Conservation (phyloP, 1,140 invertebrate genomes). For the Dinothrombium tinctorium region DNA sequence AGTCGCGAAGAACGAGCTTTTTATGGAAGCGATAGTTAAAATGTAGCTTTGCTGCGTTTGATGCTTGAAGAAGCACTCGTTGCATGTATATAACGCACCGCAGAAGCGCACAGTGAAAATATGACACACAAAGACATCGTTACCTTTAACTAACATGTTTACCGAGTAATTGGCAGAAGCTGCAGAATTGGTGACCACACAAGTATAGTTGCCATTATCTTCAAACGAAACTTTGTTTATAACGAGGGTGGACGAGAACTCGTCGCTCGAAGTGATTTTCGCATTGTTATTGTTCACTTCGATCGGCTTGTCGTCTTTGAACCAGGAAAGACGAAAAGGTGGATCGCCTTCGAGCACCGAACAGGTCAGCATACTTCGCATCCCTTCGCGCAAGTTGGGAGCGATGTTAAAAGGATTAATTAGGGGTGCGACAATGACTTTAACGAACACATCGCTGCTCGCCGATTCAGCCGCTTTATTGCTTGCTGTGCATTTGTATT, state of each 20-base stretch:
- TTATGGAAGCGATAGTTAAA: too few species aligned
- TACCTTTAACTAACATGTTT: slow-evolving; percentile 28
- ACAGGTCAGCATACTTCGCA: slow-evolving; percentile 28
- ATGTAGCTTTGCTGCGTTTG: too few species aligned
- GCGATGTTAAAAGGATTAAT: slow-evolving; percentile 33
- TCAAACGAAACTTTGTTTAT: slow-evolving; percentile 21
- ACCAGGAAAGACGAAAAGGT: slow-evolving; percentile 26
- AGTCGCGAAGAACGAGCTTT: too few species aligned
- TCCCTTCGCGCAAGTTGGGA: slow-evolving; percentile 31
- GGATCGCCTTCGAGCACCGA: slow-evolving; percentile 22
- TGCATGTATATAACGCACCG: too few species aligned
- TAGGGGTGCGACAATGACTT: slow-evolving; percentile 53
- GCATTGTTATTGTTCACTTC: slow-evolving; percentile 7
- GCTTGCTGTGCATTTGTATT: slow-evolving; percentile 22
- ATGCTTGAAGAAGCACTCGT: too few species aligned
- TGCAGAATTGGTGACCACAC: slow-evolving; percentile 27
- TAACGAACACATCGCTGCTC: slow-evolving; percentile 59
- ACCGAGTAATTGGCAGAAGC: slow-evolving; percentile 25
- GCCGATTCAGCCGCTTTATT: slow-evolving; percentile 71
- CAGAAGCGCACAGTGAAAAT: neutral
- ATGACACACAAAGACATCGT: too few species aligned
- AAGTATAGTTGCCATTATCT: slow-evolving; percentile 32
- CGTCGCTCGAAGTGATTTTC: slow-evolving; percentile 14
- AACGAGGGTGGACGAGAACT: slow-evolving; percentile 22
- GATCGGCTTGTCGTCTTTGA: slow-evolving; percentile 29